Base-by-base conservation (phyloP, 2,797 vertebrate species). In the Acomys russatus region DNA sequence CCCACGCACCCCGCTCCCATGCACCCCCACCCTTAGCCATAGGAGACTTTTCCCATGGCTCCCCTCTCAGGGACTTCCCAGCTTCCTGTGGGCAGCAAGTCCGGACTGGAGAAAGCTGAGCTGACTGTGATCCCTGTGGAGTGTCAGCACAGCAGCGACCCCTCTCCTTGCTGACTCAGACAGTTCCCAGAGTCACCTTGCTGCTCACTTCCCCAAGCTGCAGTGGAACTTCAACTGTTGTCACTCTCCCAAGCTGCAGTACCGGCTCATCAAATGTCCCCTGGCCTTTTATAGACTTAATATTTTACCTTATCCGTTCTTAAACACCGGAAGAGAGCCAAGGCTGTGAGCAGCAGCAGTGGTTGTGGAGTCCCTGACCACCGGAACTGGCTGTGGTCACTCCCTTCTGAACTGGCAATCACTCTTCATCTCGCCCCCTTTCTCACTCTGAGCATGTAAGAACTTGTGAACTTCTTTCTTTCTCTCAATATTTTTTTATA, bases 281-380 rank as follows among this genome's bases (percentile, higher is more conserved):
- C 61, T 64, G 25, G 3, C 49, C 38, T 87, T 68, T n/a, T 97
- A 79, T 51, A 93, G 59, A 88, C 35, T 25, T 64, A 33, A 25
- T 49, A 7, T 49, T 84, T 83, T 28, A 88, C 25, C 18, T 51
- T 51, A 23, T 44, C 82, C 10, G 14, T 38, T 92, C 54, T 80
- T 80, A 94, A 94, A 84, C 87, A 96, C 94, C 6, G 63, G 97
- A 96, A 97, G 63, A 70, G 82, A 68, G 80, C 84, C 51, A 14
- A 68, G 35, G 28, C 74, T 89, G n/a, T 2, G 15, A 90, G 63
- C 22, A 20, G 66, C 23, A 74, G 70, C 76, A 79, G 0, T 14
- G 51, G 66, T 49, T 68, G 73, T 10, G 23, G 44, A 33, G 68
- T 59, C 38, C 28, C 70, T 88, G 85, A 77, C 88, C 95, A 89